phyloP scores from a whole-genome alignment of 2,113 vertebrate genomes.

The Corapipo altera region DNA sequence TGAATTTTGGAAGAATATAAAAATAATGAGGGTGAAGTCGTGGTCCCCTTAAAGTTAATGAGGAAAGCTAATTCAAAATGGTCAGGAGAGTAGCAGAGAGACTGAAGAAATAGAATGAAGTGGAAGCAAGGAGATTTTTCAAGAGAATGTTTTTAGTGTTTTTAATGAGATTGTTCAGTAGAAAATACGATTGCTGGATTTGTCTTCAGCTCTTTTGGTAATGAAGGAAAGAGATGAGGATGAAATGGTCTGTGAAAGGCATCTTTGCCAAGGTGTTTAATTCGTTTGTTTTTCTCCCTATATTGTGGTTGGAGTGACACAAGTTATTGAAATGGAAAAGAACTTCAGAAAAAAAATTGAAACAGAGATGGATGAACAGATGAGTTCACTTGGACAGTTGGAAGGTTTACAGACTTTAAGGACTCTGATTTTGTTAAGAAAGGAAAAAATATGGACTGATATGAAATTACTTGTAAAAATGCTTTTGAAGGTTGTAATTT shows the following conservation, averaged over 20 bases:
- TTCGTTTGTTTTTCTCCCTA: not conserved
- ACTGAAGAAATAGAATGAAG: not conserved
- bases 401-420: not conserved
- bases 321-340: not conserved
- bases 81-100: not conserved
- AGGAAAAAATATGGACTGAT: not conserved
- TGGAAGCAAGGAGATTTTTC: not conserved
- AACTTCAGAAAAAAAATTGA: not conserved
- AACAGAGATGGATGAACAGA: not conserved
- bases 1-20: not conserved
- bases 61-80: not conserved
- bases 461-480: not conserved
- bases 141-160: not conserved
- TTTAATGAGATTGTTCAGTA: not conserved
- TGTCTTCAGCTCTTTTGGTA: not conserved
- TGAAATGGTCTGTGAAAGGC: not conserved
- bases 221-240: not conserved
- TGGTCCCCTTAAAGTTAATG: not conserved
- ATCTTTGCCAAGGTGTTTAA: not conserved
- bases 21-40: not conserved
- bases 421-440: not conserved
- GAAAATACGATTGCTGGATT: not conserved
- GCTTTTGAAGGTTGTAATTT: not conserved
- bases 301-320: not conserved
- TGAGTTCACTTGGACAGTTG: not conserved